Evolutionary conservation across 1,140 invertebrate species (phyloP).

Genomic region (Rhopalosiphum padi): DNA sequence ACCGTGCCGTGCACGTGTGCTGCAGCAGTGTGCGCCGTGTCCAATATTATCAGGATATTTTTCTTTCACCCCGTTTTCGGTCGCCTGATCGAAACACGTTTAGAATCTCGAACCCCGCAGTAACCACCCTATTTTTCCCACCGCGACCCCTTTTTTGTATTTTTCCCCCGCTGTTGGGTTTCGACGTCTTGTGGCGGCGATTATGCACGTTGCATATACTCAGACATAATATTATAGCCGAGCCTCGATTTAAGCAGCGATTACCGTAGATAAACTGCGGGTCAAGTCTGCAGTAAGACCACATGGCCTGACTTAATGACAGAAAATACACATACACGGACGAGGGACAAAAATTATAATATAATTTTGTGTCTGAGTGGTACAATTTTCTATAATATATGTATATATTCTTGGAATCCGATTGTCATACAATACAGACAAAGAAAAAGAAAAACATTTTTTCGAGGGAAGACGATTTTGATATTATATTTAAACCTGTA

Average conservation of each 20-base stretch:
- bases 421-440: neutral
- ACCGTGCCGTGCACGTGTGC: neutral
- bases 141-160: neutral
- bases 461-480: neutral
- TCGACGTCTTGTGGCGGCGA: neutral
- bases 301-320: neutral
- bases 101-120: neutral
- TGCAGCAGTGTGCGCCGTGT: neutral
- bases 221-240: neutral
- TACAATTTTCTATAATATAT: neutral
- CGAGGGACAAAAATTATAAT: neutral
- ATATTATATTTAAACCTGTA: neutral
- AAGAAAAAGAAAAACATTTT: neutral
- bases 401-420: neutral
- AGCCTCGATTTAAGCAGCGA: neutral
- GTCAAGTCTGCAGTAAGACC: neutral
- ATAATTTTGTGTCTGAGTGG: neutral
- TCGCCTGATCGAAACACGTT: neutral
- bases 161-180: neutral
- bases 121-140: neutral
- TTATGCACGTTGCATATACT: neutral
- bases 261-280: neutral
- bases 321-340: neutral
- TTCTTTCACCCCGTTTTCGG: neutral
- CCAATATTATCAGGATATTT: neutral